Evolutionary conservation across 2,888 invertebrate genomes (phyloP).

Genomic region (Cryptus armator): DNA sequence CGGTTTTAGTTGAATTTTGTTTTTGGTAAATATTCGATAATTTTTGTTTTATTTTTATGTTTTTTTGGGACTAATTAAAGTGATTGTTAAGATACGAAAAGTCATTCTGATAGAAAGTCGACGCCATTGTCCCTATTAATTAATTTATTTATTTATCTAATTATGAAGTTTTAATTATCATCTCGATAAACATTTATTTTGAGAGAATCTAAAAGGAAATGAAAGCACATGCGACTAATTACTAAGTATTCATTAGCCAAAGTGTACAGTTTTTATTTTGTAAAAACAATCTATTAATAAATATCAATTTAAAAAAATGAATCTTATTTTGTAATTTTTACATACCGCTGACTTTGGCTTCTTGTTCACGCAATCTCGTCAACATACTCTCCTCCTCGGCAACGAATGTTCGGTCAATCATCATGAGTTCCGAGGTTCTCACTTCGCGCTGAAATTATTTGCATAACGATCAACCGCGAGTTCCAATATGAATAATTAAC

Average conservation of each 20-base stretch:
- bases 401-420: conserved; percentile 91
- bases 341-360: conserved; percentile 82
- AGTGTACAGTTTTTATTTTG: too few species aligned
- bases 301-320: too few species aligned
- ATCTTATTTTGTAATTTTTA: conserved; percentile 2
- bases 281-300: neutral
- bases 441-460: conserved; percentile 87
- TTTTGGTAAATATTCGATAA: neutral
- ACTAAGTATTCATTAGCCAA: too few species aligned
- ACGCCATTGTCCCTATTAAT: too few species aligned
- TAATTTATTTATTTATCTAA: too few species aligned
- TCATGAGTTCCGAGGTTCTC: conserved; percentile 91
- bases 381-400: conserved; percentile 90
- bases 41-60: conserved; percentile 8
- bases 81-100: too few species aligned
- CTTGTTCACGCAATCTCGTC: conserved; percentile 87
- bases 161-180: too few species aligned
- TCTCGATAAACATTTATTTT: too few species aligned
- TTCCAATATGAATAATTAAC: conserved; percentile 2
- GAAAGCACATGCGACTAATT: too few species aligned
- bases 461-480: neutral
- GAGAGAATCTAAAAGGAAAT: neutral
- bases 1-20: neutral
- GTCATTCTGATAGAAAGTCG: too few species aligned
- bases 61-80: neutral